Base-by-base conservation (phyloP, 2,113 vertebrate species). In the Lampris megalopsis region DNA sequence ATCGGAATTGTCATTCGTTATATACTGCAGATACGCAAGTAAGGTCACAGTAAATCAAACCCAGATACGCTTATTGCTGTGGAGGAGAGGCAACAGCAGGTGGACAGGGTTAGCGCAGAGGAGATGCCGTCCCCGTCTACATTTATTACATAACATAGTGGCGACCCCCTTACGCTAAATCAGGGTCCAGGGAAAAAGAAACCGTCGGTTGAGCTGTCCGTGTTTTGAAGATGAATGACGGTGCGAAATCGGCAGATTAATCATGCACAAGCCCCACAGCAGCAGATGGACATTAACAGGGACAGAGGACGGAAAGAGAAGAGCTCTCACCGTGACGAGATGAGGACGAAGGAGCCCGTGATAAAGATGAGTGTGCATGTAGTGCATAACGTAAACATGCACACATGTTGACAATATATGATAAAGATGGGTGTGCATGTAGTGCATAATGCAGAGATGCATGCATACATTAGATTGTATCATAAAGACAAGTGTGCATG, bases 1-100 rank as follows among this genome's bases (percentile, higher is more conserved):
- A 38, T 41, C 8, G 57, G 2, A 38, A 63, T 53, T 43, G 50
- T 36, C 50, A 89, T 91, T 81, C 83, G 88, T 88, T 80, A 79
- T 75, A 68, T 75, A 68, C 58, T 53, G 68, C 65, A 81, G 73
- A 86, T 69, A 73, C 71, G 83, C 63, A 58, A 60, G 54, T 83
- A 81, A 78, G 75, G 87, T 86, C 40, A 10, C 75, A 86, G 77
- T 92, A 90, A 89, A 90, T 92, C 87, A 90, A 11, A 50, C 80
- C 64, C 38, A 65, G 62, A 90, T 80, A 91, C 88, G 80, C 82
- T 86, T 90, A 91, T 88, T 63, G 4, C 67, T 2, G 13, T 84
- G 81, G 86, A 85, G 80, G 89, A 91, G 79, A 85, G 62, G 73
- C 62, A 83, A 83, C 69, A 79, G 84, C 74, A 82, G 82, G 76